Evolutionary conservation across 2,113 vertebrate species (phyloP), one percentile per base, ranked within the genome.

Genomic region (Furnarius figulus): DNA sequence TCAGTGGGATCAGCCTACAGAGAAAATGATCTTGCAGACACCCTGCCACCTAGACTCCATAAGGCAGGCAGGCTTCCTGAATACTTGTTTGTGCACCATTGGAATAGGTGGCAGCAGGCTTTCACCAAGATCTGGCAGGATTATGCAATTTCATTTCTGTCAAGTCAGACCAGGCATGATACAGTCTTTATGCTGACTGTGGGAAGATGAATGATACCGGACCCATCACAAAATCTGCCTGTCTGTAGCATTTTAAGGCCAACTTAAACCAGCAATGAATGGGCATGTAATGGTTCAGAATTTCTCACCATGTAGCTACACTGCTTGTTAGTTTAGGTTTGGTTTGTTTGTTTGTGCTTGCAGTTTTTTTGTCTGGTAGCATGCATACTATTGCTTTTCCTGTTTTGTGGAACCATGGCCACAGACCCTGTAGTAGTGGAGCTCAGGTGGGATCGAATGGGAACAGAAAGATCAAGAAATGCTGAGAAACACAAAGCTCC

Each of bases 141-240:
- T 80, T 62, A 74, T 31, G 93, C 65, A 95, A 86, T 86, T 55
- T 59, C 23, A 7, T 33, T 86, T 77, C 87, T 95, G 80, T 84
- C 83, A 93, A 90, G 59, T 71, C 94, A 93, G 75, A 85, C 49
- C 37, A 94, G 47, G 55, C 39, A 77, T 12, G 76, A 92, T 70
- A 79, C 31, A 39, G 55, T 73, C 83, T 93, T 90, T 66, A 71
- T 52, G 92, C 80, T 88, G 88, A 95, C 86, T 81, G n/a, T 39
- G 83, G 42, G 35, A 87, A 84, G 92, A 90, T 10, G 31, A 47
- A 62, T 71, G 65, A 90, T 84, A 89, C 33, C 72, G 63, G 50
- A 92, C 46, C 72, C 89, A 89, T 88, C 88, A 78, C 30, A 77
- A 92, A 86, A 95, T 90, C 76, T 90, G 76, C 76, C 72, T 30